A percentile compares a stretch with the other conserved stretches of the same genome.
Evolutionary conservation across 1,140 invertebrate genomes (phyloP).

Genomic region (Drosophila saltans): DNA sequence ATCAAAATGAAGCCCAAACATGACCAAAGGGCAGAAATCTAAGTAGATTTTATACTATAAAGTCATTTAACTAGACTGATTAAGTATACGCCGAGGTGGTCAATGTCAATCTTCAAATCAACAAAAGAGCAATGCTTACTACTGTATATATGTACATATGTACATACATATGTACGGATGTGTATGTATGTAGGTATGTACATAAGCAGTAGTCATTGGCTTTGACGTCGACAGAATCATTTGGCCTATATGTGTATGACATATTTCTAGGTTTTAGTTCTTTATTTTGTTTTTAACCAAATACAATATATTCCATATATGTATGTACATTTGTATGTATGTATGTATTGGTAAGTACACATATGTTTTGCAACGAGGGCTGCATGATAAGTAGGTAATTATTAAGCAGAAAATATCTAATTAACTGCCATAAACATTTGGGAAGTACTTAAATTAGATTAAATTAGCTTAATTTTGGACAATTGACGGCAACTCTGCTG

Average conservation of each 20-base stretch:
- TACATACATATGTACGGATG: neutral
- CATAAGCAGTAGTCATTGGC: neutral
- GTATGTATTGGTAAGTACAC: neutral
- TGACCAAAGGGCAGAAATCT: too few relatives aligned
- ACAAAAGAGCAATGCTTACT: too few relatives aligned
- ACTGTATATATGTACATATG: neutral
- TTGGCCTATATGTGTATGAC: conserved; percentile 3
- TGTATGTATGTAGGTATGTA: neutral
- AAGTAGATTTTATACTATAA: too few relatives aligned
- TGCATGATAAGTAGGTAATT: neutral
- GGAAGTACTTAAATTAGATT: too few relatives aligned
- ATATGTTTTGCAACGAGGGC: neutral
- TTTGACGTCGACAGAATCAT: conserved; percentile 5
- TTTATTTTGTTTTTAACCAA: neutral
- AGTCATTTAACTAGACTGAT: too few relatives aligned
- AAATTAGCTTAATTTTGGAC: too few relatives aligned
- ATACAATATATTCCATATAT: conserved; percentile 5
- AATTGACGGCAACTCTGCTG: too few relatives aligned
- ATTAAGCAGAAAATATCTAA: too few relatives aligned
- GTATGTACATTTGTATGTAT: neutral
- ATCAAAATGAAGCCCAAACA: too few relatives aligned
- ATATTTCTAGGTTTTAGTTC: neutral
- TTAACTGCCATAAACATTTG: too few relatives aligned
- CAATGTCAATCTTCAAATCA: too few relatives aligned
- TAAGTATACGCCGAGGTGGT: too few relatives aligned